A percentile compares a stretch with the other conserved stretches of the same genome.
phyloP scores from a whole-genome alignment of 2,797 vertebrate genomes.

The Poeciliopsis infans region DNA sequence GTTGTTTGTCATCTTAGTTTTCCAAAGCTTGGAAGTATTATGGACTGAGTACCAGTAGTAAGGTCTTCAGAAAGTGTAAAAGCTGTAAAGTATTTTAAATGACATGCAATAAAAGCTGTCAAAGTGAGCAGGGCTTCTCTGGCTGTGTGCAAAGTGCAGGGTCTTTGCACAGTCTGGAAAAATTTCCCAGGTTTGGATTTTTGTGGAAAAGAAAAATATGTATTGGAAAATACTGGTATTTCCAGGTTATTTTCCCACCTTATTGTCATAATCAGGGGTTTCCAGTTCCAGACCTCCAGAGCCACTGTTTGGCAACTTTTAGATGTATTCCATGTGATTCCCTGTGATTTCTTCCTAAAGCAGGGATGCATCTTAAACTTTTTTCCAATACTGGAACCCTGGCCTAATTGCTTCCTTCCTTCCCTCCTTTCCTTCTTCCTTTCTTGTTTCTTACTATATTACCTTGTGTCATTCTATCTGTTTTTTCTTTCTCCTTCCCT shows the following conservation, averaged over 20 bases:
- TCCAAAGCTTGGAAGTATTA: neutral
- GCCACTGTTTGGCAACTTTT: neutral
- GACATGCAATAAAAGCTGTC: neutral
- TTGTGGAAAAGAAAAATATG: neutral
- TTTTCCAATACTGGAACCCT: neutral
- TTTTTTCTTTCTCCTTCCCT: neutral
- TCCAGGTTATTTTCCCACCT: neutral
- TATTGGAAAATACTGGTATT: neutral
- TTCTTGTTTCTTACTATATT: neutral
- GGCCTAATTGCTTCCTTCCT: neutral
- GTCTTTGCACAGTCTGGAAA: neutral
- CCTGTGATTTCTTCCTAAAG: neutral
- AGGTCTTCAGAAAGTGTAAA: neutral
- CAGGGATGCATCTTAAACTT: neutral
- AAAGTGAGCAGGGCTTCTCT: neutral
- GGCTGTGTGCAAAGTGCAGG: neutral
- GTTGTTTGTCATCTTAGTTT: conserved; percentile 20
- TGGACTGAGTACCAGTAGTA: neutral
- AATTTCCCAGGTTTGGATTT: neutral
- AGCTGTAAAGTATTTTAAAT: neutral
- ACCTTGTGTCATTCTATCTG: neutral
- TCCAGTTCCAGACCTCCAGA: neutral
- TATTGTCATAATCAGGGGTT: neutral
- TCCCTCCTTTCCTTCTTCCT: neutral
- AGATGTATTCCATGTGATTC: neutral